Base-by-base conservation (phyloP, 2,113 vertebrate species). In the Corythoichthys intestinalis region DNA sequence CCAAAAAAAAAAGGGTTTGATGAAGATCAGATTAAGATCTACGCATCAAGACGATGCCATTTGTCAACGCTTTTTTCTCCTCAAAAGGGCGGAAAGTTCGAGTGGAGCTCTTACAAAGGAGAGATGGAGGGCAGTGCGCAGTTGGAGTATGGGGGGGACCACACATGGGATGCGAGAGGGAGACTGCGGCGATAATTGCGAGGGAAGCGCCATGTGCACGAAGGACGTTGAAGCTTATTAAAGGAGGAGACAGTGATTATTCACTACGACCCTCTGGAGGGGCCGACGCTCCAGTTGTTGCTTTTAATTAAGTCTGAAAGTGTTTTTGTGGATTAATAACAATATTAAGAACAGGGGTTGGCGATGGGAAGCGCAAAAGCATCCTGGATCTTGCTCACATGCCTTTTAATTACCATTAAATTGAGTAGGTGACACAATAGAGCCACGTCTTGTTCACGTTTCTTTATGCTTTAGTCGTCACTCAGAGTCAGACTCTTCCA, bases 251-350 rank as follows among this genome's bases (percentile, higher is more conserved):
- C 88, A 88, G 84, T 88, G 88, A 91, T 91, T 91, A 91, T 91
- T 91, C 88, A 91, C 86, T 76, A 86, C 73, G 78, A 82, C 78
- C 79, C 90, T 90, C 86, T 85, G 81, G 89, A 90, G 90, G 87
- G 86, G 85, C 85, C 80, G 83, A 87, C 82, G 83, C 86, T 85
- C 75, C 89, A 90, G 80, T 89, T 85, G 85, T 89, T 87, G 89
- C 88, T 89, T 91, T 91, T 91, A 91, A 91, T 91, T 91, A 91
- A 89, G 84, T 91, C 82, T 82, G 82, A 88, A 91, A 90, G 76
- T 86, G 85, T 87, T 91, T 88, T 88, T 85, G 83, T 74, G 84
- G 88, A 91, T 89, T 90, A 89, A 91, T 91, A 91, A 91, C 87
- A 90, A 91, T 91, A 90, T 91, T 87, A 88, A 89, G 85, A 86